Conservation (phyloP, 2,113 vertebrate species). For the Apteryx owenii region DNA sequence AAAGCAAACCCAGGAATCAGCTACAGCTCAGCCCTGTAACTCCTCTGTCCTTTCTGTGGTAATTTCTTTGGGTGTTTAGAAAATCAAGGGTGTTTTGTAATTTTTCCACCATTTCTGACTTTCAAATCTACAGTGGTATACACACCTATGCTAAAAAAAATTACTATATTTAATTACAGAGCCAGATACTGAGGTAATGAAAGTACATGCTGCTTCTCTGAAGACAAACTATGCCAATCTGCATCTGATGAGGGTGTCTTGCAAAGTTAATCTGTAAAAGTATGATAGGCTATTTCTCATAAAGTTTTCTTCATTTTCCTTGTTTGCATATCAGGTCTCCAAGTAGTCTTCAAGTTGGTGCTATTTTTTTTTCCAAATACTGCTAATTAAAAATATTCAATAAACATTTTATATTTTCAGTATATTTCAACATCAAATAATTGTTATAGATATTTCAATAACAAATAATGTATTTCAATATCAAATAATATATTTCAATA, state of each 20-base stretch:
- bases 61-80: background rate
- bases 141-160: background rate
- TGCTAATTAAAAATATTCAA: background rate
- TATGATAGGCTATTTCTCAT: background rate
- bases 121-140: background rate
- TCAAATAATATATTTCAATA: too few relatives aligned
- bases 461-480: too few relatives aligned
- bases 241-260: background rate
- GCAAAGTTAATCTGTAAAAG: background rate
- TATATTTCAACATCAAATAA: too few relatives aligned
- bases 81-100: background rate
- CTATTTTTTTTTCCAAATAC: background rate
- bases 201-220: background rate
- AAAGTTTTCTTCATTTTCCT: background rate
- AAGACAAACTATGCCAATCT: background rate
- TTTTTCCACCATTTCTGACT: background rate
- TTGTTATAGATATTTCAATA: too few relatives aligned
- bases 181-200: background rate
- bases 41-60: background rate
- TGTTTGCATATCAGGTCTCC: background rate
- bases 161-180: background rate
- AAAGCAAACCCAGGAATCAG: background rate
- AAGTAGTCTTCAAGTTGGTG: background rate
- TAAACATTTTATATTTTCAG: too few relatives aligned
- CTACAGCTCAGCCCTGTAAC: background rate